phyloP scores from a whole-genome alignment of 2,113 vertebrate species.

The Saimiri boliviensis region DNA sequence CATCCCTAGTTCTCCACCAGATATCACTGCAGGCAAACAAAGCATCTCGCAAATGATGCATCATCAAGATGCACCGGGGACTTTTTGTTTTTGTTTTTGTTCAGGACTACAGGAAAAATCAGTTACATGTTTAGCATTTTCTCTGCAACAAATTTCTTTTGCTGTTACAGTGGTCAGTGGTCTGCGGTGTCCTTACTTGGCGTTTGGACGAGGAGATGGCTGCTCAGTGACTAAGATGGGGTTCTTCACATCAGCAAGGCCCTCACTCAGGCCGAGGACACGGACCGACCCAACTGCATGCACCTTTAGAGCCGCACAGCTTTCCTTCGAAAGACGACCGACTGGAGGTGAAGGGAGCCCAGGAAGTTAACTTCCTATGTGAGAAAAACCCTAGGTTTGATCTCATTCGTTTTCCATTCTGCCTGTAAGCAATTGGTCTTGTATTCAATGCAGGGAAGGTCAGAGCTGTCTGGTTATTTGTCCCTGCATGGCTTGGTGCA shows the following conservation, averaged over 20 bases:
- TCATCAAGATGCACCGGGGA: rapidly evolving
- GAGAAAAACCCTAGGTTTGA: not conserved
- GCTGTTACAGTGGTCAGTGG: not conserved
- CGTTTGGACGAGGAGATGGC: not conserved
- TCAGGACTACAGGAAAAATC: not conserved
- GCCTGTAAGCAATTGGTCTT: not conserved
- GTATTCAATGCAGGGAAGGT: rapidly evolving
- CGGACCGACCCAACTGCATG: not conserved
- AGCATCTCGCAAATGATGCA: not conserved
- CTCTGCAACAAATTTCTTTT: not conserved
- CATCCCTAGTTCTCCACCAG: not conserved
- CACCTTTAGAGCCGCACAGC: rapidly evolving
- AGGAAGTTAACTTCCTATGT: not conserved
- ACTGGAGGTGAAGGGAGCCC: not conserved
- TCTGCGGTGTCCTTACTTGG: too few relatives aligned
- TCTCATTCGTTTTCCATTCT: too few relatives aligned
- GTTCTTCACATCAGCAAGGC: not conserved
- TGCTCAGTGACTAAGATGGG: not conserved
- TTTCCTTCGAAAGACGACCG: rapidly evolving
- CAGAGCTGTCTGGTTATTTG: not conserved
- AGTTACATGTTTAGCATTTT: not conserved
- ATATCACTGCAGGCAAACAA: not conserved
- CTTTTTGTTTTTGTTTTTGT: too few relatives aligned
- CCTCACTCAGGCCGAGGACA: rapidly evolving
- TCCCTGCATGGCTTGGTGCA: not conserved